These are phyloP conservation scores for Tridacna crocea DNA, from an alignment of 2,888 invertebrate species.

Conservation along the genomic window DNA sequence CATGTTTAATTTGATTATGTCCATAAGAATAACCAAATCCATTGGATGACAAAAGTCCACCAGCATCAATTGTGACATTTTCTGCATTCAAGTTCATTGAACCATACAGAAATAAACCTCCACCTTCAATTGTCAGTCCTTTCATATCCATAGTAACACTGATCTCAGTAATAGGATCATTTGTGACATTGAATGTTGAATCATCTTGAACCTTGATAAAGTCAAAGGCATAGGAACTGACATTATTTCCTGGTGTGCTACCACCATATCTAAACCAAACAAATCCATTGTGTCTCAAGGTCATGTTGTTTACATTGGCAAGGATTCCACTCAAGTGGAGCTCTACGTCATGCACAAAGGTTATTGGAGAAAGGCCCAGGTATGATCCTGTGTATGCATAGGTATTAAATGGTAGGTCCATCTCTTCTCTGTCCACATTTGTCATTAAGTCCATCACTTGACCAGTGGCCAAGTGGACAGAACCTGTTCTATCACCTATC, in stretches of 20 bases:
- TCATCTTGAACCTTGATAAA: slow-evolving; percentile 72
- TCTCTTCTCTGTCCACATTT: slow-evolving; percentile 67
- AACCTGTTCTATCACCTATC: slow-evolving; percentile 77
- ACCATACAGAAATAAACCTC: slow-evolving; percentile 72
- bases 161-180: slow-evolving; percentile 69
- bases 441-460: slow-evolving; percentile 71
- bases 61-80: slow-evolving; percentile 76
- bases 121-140: slow-evolving; percentile 72
- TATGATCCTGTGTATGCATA: slow-evolving; percentile 72
- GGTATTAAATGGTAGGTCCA: slow-evolving; percentile 75
- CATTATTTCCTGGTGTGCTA: slow-evolving; percentile 55
- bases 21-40: slow-evolving; percentile 70
- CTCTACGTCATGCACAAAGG: slow-evolving; percentile 74
- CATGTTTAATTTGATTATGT: slow-evolving; percentile 66
- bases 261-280: slow-evolving; percentile 77
- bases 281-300: slow-evolving; percentile 73
- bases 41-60: slow-evolving; percentile 70
- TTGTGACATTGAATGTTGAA: slow-evolving; percentile 68
- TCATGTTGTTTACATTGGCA: slow-evolving; percentile 72
- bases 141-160: slow-evolving; percentile 68
- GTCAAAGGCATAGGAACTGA: slow-evolving; percentile 69
- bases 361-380: slow-evolving; percentile 73
- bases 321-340: slow-evolving; percentile 73
- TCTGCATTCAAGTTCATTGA: slow-evolving; percentile 65
- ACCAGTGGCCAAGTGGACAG: slow-evolving; percentile 69